Percentiles rank a stretch among this genome's conserved stretches.
phyloP scores from a whole-genome alignment of 92 coral and sea anemone species.

The Phenganax subtilis region DNA sequence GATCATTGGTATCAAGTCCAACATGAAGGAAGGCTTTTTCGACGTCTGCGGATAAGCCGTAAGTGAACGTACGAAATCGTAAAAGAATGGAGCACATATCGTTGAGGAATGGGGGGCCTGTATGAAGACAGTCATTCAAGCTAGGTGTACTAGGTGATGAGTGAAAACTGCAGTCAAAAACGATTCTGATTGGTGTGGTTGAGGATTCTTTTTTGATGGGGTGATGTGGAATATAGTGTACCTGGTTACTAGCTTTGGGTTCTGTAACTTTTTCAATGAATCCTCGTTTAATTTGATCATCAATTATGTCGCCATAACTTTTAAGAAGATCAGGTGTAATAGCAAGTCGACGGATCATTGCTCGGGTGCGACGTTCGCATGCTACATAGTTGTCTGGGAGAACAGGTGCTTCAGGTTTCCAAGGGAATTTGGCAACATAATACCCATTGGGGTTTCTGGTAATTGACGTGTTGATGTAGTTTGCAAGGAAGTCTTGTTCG shows the following conservation, averaged over 20 bases:
- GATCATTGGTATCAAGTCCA: slow-evolving; percentile 36
- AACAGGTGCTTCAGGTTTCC: slow-evolving; percentile 48
- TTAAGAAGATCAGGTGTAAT: background rate
- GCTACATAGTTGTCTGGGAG: slow-evolving; percentile 36
- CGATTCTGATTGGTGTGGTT: slow-evolving; percentile 1
- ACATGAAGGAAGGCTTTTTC: slow-evolving; percentile 52
- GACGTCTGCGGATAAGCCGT: slow-evolving; percentile 43
- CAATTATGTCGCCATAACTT: background rate
- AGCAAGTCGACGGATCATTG: slow-evolving; percentile 43
- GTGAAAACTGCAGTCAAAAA: slow-evolving; percentile 13
- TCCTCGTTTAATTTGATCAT: background rate
- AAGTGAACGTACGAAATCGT: background rate
- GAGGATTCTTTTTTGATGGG: background rate
- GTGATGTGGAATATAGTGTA: background rate
- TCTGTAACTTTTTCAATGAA: background rate
- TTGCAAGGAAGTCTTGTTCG: slow-evolving; percentile 30
- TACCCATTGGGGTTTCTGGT: slow-evolving; percentile 37
- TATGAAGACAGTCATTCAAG: background rate
- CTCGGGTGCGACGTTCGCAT: slow-evolving; percentile 43
- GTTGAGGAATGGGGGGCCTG: background rate
- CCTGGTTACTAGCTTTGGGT: background rate
- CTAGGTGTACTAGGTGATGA: background rate
- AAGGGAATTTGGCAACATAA: slow-evolving; percentile 48
- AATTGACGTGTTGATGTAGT: slow-evolving; percentile 38
- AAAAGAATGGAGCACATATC: background rate